Conservation (phyloP, 2,888 invertebrate genomes). For the Cremastinae sp. region DNA sequence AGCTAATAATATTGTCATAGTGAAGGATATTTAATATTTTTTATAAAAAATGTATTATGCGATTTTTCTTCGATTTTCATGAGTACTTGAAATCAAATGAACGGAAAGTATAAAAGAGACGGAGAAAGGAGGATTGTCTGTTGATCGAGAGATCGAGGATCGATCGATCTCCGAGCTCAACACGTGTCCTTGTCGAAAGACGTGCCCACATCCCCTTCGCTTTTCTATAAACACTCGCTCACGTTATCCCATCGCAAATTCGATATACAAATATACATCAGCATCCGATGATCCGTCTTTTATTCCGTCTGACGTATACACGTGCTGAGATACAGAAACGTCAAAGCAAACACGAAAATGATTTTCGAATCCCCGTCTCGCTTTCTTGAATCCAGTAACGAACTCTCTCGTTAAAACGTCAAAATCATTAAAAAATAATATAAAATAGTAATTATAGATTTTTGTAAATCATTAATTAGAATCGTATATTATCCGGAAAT, state of each 20-base stretch:
- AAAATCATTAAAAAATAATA: no score
- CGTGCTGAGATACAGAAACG: neutral
- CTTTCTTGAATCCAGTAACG: no score
- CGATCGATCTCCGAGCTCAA: conserved; percentile 48
- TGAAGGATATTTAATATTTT: no score
- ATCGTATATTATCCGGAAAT: no score
- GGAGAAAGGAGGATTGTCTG: conserved; percentile 23
- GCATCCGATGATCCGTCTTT: conserved; percentile 1
- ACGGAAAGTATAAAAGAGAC: neutral
- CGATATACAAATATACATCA: conserved; percentile 2
- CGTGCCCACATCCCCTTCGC: conserved; percentile 42
- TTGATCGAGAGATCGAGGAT: conserved; percentile 42
- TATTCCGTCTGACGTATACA: conserved; percentile 12
- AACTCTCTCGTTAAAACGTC: no score
- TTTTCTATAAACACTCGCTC: conserved; percentile 17
- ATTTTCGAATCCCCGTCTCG: no score
- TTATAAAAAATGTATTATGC: no score
- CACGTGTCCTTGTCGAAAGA: conserved; percentile 54
- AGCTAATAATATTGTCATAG: no score
- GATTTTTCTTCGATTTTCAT: neutral
- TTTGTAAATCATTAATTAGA: no score
- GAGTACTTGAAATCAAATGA: conserved; percentile 16
- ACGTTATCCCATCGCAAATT: neutral
- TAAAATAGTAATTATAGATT: no score
- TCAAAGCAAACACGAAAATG: no score